phyloP scores from a whole-genome alignment of 2,888 invertebrate species.

The Ormia ochracea region DNA sequence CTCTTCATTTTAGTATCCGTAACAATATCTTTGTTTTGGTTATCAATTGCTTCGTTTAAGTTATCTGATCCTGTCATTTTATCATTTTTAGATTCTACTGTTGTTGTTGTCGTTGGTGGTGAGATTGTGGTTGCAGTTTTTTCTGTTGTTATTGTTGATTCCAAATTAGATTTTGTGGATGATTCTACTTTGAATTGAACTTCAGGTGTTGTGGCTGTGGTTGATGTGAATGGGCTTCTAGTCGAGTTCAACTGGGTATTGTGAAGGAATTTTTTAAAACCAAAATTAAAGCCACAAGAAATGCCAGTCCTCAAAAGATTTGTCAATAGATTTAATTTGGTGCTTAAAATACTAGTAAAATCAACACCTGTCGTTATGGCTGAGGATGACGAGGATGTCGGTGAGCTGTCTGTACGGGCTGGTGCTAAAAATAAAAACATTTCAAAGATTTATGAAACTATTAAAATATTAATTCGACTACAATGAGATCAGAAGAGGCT shows the following conservation, averaged over 20 bases:
- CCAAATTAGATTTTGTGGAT: background rate
- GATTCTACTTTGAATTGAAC: slow-evolving; percentile 20
- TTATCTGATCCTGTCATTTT: background rate
- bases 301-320: background rate
- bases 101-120: background rate
- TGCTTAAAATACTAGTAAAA: slow-evolving; percentile 18
- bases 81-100: background rate
- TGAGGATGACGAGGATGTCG: background rate
- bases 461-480: no score
- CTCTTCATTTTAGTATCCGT: background rate
- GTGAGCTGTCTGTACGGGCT: slow-evolving; percentile 10
- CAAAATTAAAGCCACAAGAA: slow-evolving; percentile 30
- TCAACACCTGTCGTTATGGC: slow-evolving; percentile 16
- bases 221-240: slow-evolving; percentile 18
- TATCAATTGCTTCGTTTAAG: slow-evolving; percentile 1
- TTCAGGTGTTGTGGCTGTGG: slow-evolving; percentile 9
- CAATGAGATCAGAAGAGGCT: no score
- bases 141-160: background rate
- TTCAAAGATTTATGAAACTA: background rate
- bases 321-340: slow-evolving; percentile 27
- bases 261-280: slow-evolving; percentile 13
- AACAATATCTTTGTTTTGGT: background rate
- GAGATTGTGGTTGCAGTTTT: background rate
- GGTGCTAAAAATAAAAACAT: background rate
- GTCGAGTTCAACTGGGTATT: background rate